Percentiles rank a stretch among this genome's conserved stretches.
Evolutionary conservation across 2,113 vertebrate species (phyloP).

Genomic region (Naja naja): DNA sequence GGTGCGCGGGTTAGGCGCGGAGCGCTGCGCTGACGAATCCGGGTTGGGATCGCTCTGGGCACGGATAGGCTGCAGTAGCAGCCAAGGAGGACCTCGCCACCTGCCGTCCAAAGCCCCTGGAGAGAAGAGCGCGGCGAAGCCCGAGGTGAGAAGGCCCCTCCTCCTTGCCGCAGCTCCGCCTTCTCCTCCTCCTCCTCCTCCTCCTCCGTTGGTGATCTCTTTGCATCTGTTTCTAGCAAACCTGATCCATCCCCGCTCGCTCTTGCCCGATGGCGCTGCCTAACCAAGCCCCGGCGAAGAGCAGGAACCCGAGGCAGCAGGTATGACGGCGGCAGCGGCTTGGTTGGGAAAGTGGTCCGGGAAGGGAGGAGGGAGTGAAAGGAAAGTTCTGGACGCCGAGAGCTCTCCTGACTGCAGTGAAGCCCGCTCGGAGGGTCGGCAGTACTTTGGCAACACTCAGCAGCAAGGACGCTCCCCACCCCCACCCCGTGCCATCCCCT

Average conservation of each 20-base stretch:
- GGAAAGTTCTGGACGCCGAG: constrained; percentile 38
- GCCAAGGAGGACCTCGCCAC: background rate
- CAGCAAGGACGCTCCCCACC: background rate
- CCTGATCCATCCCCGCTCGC: background rate
- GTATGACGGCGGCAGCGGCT: background rate
- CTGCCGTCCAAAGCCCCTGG: background rate
- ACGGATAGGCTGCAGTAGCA: background rate
- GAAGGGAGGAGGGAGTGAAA: background rate
- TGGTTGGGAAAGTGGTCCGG: background rate
- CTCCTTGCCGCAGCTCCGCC: background rate
- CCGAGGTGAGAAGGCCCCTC: constrained; percentile 15
- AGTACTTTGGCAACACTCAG: background rate
- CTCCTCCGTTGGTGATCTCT: background rate
- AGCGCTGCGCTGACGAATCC: background rate
- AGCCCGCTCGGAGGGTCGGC: background rate
- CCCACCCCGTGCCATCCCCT: accelerated
- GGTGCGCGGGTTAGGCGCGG: background rate
- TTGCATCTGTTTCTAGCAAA: background rate
- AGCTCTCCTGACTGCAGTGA: constrained; percentile 14
- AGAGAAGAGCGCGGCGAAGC: background rate
- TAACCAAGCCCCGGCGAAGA: background rate
- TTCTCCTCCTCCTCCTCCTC: background rate
- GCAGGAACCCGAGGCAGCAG: background rate
- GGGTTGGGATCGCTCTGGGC: background rate
- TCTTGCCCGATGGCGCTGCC: background rate